Conservation (phyloP, 2,797 vertebrate species). For the Setipinna tenuifilis region DNA sequence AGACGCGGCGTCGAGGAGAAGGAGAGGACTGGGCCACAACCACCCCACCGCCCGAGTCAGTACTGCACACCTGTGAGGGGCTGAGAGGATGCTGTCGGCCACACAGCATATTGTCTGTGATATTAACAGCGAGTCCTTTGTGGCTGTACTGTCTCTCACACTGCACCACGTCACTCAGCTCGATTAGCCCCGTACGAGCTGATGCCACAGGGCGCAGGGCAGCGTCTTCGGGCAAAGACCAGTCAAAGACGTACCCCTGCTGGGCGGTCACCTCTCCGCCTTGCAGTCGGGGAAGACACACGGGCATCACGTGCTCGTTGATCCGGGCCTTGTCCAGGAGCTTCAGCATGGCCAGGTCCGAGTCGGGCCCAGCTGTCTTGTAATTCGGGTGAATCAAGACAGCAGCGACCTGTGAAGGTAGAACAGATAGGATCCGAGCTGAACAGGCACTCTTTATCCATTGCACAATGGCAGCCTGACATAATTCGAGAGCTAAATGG, state of each 20-base stretch:
- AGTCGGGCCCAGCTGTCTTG: conserved; percentile 76
- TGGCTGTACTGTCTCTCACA: conserved; percentile 85
- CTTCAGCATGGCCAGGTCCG: conserved; percentile 83
- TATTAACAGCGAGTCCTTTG: conserved; percentile 70
- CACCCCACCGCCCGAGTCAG: conserved; percentile 61
- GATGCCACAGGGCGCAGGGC: conserved; percentile 49
- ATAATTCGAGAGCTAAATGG: conserved; percentile 15
- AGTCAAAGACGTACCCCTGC: conserved; percentile 74
- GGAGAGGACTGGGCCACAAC: conserved; percentile 41
- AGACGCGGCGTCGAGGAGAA: conserved; percentile 45
- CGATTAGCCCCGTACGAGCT: conserved; percentile 72
- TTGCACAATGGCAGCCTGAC: conserved; percentile 11
- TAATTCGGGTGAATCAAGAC: conserved; percentile 84
- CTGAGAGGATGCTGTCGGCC: conserved; percentile 68
- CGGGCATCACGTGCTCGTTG: conserved; percentile 79
- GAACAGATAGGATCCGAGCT: conserved; percentile 14
- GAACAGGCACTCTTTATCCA: background rate
- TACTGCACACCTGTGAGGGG: conserved; percentile 76
- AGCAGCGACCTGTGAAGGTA: conserved; percentile 78
- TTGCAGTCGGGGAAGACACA: conserved; percentile 79
- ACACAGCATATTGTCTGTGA: conserved; percentile 87
- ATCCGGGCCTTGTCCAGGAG: conserved; percentile 85
- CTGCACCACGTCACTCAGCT: conserved; percentile 75
- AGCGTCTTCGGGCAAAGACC: conserved; percentile 71
- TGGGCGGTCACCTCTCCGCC: conserved; percentile 67